phyloP scores from a whole-genome alignment of 2,888 invertebrate species.

The Scaptomyza polygonia region DNA sequence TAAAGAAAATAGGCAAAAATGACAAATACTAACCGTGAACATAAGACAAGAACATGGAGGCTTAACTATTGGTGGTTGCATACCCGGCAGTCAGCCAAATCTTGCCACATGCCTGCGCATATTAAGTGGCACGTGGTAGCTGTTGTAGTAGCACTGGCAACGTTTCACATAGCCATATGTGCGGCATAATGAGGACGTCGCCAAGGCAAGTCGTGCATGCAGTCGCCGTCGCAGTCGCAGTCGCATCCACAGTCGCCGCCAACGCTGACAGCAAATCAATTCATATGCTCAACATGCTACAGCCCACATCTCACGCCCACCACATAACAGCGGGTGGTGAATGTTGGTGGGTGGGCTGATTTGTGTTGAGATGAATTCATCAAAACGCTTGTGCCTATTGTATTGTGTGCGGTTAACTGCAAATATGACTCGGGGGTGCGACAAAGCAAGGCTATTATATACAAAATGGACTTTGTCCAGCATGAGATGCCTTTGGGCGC shows the following conservation, averaged over 20 bases:
- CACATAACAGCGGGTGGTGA: conserved; percentile 4
- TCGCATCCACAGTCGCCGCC: conserved; percentile 26
- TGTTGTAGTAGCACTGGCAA: conserved; percentile 16
- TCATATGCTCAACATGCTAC: conserved; percentile 59
- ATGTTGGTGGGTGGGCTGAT: not conserved
- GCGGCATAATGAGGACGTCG: conserved; percentile 73
- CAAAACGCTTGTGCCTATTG: conserved; percentile 57
- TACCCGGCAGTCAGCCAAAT: conserved; percentile 53
- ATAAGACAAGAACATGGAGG: conserved; percentile 28
- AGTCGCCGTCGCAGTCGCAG: conserved; percentile 41
- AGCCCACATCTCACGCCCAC: conserved; percentile 18
- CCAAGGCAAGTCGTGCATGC: conserved; percentile 72
- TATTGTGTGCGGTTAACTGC: conserved; percentile 68
- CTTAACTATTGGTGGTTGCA: conserved; percentile 34
- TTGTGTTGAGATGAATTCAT: conserved; percentile 55
- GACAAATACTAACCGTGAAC: conserved; percentile 39
- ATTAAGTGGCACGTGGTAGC: conserved; percentile 71
- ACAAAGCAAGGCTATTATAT: conserved; percentile 45
- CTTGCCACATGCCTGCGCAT: conserved; percentile 75
- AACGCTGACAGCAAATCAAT: conserved; percentile 75
- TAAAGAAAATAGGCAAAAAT: conserved; percentile 9
- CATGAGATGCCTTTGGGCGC: conserved; percentile 29
- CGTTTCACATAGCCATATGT: conserved; percentile 66
- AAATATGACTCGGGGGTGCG: conserved; percentile 71
- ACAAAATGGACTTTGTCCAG: conserved; percentile 57